phyloP scores from a whole-genome alignment of 2,888 invertebrate species.

The Parnassius mnemosyne region DNA sequence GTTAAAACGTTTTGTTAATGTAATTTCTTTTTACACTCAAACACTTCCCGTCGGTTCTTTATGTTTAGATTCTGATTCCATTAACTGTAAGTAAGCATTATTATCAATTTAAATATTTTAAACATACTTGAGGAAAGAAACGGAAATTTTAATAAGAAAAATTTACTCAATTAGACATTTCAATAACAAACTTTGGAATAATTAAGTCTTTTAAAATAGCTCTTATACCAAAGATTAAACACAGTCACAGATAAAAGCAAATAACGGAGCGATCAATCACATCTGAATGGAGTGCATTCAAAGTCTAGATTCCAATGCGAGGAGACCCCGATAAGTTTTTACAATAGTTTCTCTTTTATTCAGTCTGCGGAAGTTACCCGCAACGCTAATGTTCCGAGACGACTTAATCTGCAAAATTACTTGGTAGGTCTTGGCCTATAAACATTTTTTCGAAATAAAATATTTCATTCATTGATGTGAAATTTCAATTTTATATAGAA shows the following conservation, averaged over 20 bases:
- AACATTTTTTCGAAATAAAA: too few relatives aligned
- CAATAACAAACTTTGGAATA: too few relatives aligned
- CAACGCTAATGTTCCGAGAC: conserved; percentile 22
- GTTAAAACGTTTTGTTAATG: conserved; percentile 55
- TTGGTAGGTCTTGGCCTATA: not conserved
- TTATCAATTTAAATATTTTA: too few relatives aligned
- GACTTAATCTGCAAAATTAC: conserved; percentile 13
- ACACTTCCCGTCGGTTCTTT: conserved; percentile 45
- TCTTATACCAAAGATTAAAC: conserved; percentile 5
- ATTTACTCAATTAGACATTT: too few relatives aligned
- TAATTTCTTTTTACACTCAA: conserved; percentile 50
- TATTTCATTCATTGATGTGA: too few relatives aligned
- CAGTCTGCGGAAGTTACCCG: conserved; percentile 30
- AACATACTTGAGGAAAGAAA: too few relatives aligned
- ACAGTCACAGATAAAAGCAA: conserved; percentile 22
- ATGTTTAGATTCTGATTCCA: conserved; percentile 25
- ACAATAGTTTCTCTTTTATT: conserved; percentile 61
- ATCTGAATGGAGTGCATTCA: conserved; percentile 46
- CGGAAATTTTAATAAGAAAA: too few relatives aligned
- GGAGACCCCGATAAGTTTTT: conserved; percentile 61
- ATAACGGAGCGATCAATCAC: conserved; percentile 42
- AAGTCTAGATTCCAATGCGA: conserved; percentile 57
- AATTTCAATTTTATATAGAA: too few relatives aligned
- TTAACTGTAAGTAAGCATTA: too few relatives aligned
- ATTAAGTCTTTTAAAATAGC: too few relatives aligned